Conservation (phyloP, 2,797 vertebrate species). For the Periparus ater region DNA sequence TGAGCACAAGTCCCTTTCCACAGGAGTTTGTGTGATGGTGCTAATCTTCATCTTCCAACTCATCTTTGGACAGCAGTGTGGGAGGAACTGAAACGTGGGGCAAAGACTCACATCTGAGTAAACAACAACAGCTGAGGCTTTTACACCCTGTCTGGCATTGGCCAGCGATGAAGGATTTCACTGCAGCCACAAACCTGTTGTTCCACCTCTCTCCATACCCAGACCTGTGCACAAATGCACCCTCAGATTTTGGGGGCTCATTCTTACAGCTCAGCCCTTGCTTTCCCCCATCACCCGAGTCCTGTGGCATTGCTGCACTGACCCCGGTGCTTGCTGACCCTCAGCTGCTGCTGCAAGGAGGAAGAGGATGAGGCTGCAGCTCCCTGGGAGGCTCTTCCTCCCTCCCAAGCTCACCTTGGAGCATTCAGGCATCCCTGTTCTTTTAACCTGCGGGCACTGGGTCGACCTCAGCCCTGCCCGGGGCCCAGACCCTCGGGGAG, state of each 20-base stretch:
- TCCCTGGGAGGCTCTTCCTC: neutral
- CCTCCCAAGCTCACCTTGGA: neutral
- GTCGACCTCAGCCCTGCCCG: accelerated
- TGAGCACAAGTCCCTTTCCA: neutral
- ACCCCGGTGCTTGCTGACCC: neutral
- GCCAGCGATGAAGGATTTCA: neutral
- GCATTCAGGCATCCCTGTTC: neutral
- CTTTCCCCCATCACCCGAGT: accelerated
- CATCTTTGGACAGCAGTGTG: neutral
- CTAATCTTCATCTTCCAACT: slow-evolving; percentile 11
- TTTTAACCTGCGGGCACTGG: neutral
- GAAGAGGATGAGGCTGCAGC: neutral
- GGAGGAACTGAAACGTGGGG: neutral
- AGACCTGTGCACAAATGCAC: neutral
- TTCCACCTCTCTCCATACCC: neutral
- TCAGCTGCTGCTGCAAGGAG: neutral
- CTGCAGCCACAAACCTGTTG: slow-evolving; percentile 48
- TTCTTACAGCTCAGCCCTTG: neutral
- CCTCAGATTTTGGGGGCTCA: neutral
- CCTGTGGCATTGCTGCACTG: accelerated
- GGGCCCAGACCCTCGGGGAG: neutral
- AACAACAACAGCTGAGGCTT: slow-evolving; percentile 17
- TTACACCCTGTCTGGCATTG: neutral
- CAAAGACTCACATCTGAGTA: neutral
- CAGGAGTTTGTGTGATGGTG: neutral